Evolutionary conservation across 2,888 invertebrate species (phyloP), one percentile per base, ranked within the genome.

Genomic region (Drosophila eohydei): DNA sequence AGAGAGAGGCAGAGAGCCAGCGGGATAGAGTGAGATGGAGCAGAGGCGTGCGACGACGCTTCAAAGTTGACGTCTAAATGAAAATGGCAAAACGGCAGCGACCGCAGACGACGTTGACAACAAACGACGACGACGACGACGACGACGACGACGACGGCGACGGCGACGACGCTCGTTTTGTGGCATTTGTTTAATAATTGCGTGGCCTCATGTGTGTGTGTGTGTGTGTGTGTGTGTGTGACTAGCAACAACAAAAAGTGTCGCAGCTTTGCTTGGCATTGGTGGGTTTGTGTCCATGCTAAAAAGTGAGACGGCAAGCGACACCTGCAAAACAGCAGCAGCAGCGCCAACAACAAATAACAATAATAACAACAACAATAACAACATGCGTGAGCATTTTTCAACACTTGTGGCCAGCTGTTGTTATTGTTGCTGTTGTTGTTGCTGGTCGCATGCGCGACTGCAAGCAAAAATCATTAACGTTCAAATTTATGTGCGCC

Each of bases 71-170:
- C 57, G 76, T 70, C 71, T 67, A 81, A 86, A 87, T 83, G 79
- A 74, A 83, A 86, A 83, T 78, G 71, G 75, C 75, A 75, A 74
- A 80, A 83, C 75, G 81, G 85, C 78, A 50, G 50, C 50, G 81
- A 94, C 91, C 95, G 95, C 91, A 71, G 95, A 93, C 93, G 95
- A 78, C 46, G 78, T 59, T 72, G 76, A 63, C 67, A 72, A 72
- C 67, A 68, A 55, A 57, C 59, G 51, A 40, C 67, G 68, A 61
- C 60, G 41, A 30, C 58, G 50, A 57, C 62, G 41, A 28, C 58
- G 50, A 52, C 26, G 41, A 65, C 65, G 36, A 28, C 63, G 48
- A 36, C 30, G 41, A 65, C 59, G 44, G 26, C 64, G 51, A 67
- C 50, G 41, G 21, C 65, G 51, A 54, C 32, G 43, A 54, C 32